phyloP scores from a whole-genome alignment of 2,113 vertebrate species.

The Mesembrinibis cayennensis region DNA sequence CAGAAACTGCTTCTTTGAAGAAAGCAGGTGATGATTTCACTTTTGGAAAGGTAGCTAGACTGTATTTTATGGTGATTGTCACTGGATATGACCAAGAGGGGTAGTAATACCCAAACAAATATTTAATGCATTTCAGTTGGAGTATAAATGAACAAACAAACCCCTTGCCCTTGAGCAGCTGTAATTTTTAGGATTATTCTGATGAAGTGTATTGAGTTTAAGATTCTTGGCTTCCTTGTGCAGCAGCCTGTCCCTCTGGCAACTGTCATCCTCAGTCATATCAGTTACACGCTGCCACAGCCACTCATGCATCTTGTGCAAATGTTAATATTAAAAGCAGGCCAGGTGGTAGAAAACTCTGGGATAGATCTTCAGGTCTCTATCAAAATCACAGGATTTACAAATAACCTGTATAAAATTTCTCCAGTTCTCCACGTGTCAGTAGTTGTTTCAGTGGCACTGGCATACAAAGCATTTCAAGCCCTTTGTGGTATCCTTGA shows the following conservation, averaged over 20 bases:
- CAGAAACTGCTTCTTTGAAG: background rate
- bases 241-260: conserved; percentile 49
- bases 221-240: conserved; percentile 51
- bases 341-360: background rate
- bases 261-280: conserved; percentile 46
- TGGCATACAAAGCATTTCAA: background rate
- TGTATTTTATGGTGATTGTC: background rate
- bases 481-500: background rate
- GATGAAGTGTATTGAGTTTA: conserved; percentile 5
- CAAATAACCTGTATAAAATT: background rate
- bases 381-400: background rate
- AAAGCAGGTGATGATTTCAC: background rate
- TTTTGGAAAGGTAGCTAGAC: background rate
- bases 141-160: background rate
- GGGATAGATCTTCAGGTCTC: background rate
- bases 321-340: conserved; percentile 26
- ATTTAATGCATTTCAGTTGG: conserved; percentile 29
- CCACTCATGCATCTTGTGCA: conserved; percentile 14
- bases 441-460: background rate
- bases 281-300: conserved; percentile 52
- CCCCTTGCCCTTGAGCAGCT: background rate
- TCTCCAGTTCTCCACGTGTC: background rate
- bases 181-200: conserved; percentile 36
- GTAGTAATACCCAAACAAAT: background rate
- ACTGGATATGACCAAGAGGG: background rate